Base-by-base conservation (phyloP, 2,113 vertebrate species). In the Morphnarchus princeps region DNA sequence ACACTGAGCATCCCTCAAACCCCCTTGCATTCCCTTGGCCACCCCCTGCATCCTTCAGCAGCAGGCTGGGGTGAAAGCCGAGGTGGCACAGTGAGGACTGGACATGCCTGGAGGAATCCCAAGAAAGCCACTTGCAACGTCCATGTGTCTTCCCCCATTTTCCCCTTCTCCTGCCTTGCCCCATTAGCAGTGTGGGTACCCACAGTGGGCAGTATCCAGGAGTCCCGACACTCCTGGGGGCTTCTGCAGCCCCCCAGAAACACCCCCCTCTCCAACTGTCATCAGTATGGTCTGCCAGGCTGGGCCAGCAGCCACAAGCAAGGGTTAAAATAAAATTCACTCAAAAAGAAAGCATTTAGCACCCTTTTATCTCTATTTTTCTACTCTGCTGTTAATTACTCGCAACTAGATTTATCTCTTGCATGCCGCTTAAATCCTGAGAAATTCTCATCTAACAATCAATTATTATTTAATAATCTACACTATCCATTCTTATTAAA, bases 381-480 rank as follows among this genome's bases (percentile, higher is more conserved):
- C 88, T 90, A 32, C 24, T 90, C 87, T 2, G 16, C 25, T 29
- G 89, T 91, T 97, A 97, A 97, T 97, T 95, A 95, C 38, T 31
- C 45, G 63, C 93, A 89, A 83, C 72, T 21, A 86, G 89, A 92
- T 87, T 95, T 96, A 72, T 97, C 95, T 94, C 92, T 47, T 57
- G 87, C 85, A 54, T 5, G 47, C 69, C 6, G 25, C 87, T 95
- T 92, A 93, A 93, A 91, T 76, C 91, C 80, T 76, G 93, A 87
- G 78, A 94, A 95, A 83, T 92, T 96, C 87, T 89, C 93, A 96
- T 91, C 93, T 96, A 97, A 94, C 81, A 86, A 97, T 96, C 96
- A 97, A 96, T 98, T 96, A 97, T 95, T 97, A 95, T 96, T 96
- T 94, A 97, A 97, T 97, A 96, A 95, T 94, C 93, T 91, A 72